Evolutionary conservation across 2,888 invertebrate genomes (phyloP).

Genomic region (Drosophila leonis): DNA sequence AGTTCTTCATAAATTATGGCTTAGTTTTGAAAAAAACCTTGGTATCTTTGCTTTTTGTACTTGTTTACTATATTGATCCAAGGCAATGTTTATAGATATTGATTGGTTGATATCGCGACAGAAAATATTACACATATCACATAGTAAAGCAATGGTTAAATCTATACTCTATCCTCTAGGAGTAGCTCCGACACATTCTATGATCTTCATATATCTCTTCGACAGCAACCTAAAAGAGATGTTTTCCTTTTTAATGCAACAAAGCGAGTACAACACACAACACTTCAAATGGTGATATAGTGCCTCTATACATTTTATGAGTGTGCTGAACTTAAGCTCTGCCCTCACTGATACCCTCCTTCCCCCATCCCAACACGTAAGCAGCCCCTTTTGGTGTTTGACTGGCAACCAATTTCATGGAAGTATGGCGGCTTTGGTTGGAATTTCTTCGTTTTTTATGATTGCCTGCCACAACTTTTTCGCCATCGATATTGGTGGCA

Average conservation of each 20-base stretch:
- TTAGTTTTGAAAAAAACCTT: too few relatives aligned
- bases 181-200: background rate
- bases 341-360: background rate
- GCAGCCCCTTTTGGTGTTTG: conserved; percentile 6
- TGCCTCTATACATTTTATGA: conserved; percentile 32
- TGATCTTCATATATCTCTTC: background rate
- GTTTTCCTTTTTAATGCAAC: conserved; percentile 9
- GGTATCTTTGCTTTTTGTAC: too few relatives aligned
- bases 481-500: conserved; percentile 78
- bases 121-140: too few relatives aligned
- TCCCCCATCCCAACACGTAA: background rate
- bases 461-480: conserved; percentile 82
- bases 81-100: too few relatives aligned
- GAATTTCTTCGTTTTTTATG: conserved; percentile 75
- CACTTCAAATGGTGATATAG: conserved; percentile 23
- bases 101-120: too few relatives aligned
- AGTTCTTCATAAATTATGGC: too few relatives aligned
- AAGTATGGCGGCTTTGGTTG: conserved; percentile 65
- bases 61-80: too few relatives aligned
- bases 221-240: background rate
- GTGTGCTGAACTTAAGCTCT: conserved; percentile 23
- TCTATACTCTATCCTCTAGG: too few relatives aligned
- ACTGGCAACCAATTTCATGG: conserved; percentile 40
- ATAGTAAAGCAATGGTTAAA: too few relatives aligned
- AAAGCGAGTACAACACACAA: background rate